Percentiles rank a stretch among this genome's conserved stretches.
Evolutionary conservation across 2,113 vertebrate genomes (phyloP).

Genomic region (Amphiprion percula): DNA sequence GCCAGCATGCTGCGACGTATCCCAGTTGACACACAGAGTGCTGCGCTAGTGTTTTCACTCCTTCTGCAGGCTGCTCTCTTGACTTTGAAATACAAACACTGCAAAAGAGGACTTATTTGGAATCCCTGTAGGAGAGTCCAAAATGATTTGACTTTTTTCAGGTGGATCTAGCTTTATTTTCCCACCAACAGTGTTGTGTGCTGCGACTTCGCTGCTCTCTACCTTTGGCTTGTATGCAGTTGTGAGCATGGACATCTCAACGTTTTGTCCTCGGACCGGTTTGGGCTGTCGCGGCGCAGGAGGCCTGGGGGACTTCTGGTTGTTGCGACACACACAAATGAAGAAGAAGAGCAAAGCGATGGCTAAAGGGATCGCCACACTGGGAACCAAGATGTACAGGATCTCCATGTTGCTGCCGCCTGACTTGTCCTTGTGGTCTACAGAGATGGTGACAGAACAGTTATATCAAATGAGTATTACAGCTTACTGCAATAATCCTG

Average conservation of each 20-base stretch:
- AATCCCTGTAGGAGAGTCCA: conserved; percentile 4
- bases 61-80: conserved; percentile 30
- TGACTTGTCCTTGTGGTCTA: conserved; percentile 92
- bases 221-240: conserved; percentile 97
- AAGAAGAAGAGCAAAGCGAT: conserved; percentile 97
- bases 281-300: conserved; percentile 92
- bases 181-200: not conserved
- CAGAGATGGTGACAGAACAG: conserved; percentile 19
- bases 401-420: conserved; percentile 93
- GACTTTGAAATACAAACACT: conserved; percentile 40
- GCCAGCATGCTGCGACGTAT: conserved; percentile 41
- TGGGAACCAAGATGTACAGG: conserved; percentile 96
- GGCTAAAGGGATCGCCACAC: conserved; percentile 94
- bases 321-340: conserved; percentile 97
- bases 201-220: conserved; percentile 26
- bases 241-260: conserved; percentile 98
- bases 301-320: conserved; percentile 91
- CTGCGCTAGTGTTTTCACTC: conserved; percentile 61
- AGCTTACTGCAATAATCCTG: not conserved
- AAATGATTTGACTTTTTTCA: not conserved
- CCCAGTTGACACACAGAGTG: conserved; percentile 44
- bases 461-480: not conserved
- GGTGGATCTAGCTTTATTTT: not conserved
- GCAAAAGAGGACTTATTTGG: conserved; percentile 22
- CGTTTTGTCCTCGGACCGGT: conserved; percentile 94